phyloP scores from a whole-genome alignment of 1,140 invertebrate genomes.

The Hesperophylax magnus region DNA sequence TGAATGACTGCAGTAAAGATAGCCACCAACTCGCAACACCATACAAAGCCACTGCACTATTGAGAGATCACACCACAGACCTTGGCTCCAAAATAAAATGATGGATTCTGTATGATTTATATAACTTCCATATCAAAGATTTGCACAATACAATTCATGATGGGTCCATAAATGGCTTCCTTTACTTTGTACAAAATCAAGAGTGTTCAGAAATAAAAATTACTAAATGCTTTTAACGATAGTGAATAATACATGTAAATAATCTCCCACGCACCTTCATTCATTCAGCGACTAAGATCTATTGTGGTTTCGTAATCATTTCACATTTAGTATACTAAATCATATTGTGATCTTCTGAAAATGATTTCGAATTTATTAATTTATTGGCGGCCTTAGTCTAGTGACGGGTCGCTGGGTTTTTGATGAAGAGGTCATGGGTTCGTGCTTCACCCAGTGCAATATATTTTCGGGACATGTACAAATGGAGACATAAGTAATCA shows the following conservation, averaged over 20 bases:
- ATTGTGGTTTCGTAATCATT: slow-evolving; percentile 31
- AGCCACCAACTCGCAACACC: neutral
- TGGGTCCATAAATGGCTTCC: slow-evolving; percentile 10
- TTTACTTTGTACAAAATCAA: slow-evolving; percentile 6
- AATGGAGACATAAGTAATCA: too few species aligned
- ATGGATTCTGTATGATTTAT: slow-evolving; percentile 36
- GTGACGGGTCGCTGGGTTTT: neutral
- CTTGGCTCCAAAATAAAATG: slow-evolving; percentile 23
- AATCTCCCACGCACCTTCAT: slow-evolving; percentile 14
- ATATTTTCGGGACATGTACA: too few species aligned
- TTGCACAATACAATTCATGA: slow-evolving; percentile 28
- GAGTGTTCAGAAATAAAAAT: slow-evolving; percentile 19
- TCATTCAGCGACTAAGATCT: slow-evolving; percentile 25
- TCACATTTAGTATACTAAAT: neutral
- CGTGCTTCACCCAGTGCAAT: too few species aligned
- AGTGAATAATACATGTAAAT: slow-evolving; percentile 30
- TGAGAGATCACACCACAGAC: neutral
- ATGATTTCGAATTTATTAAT: neutral
- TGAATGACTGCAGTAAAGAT: neutral
- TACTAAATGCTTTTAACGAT: slow-evolving; percentile 37
- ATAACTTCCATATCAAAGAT: slow-evolving; percentile 24
- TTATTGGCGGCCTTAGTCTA: neutral
- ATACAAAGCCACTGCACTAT: neutral
- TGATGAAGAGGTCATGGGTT: too few species aligned
- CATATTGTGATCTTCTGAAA: too few species aligned